A percentile compares a stretch with the other conserved stretches of the same genome.
These are phyloP conservation scores for Okapia johnstoni DNA, from an alignment of 2,113 vertebrate species.

Conservation along the genomic window DNA sequence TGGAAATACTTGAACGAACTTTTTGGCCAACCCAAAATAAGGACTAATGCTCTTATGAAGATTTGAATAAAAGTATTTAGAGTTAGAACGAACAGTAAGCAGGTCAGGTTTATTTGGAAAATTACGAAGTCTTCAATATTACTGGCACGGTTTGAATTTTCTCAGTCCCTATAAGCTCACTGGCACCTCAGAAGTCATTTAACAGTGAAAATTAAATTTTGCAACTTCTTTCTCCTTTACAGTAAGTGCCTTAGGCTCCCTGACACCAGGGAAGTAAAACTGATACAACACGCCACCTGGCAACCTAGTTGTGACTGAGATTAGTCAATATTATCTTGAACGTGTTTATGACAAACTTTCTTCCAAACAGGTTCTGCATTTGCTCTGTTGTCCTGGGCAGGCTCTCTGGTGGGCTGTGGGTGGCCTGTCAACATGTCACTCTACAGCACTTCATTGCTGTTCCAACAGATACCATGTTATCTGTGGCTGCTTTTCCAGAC, in stretches of 20 bases:
- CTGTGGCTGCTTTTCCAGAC: neutral
- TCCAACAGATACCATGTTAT: neutral
- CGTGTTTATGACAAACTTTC: neutral
- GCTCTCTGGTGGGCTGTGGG: neutral
- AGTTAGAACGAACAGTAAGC: neutral
- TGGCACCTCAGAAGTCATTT: neutral
- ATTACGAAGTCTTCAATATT: neutral
- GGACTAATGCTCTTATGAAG: neutral
- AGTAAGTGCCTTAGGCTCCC: neutral
- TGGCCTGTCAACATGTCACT: neutral
- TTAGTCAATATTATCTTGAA: neutral
- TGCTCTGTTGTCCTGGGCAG: neutral
- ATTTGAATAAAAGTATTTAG: neutral
- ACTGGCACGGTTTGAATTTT: neutral
- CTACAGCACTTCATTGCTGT: neutral
- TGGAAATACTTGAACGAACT: fast-evolving
- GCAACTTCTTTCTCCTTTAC: neutral
- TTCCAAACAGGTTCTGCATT: neutral
- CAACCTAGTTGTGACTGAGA: neutral
- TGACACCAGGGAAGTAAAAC: neutral
- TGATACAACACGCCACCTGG: neutral
- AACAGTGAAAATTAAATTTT: neutral
- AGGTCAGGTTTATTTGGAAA: neutral
- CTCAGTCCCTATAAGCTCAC: neutral
- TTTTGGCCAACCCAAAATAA: neutral